A percentile compares a stretch with the other conserved stretches of the same genome.
Conservation (phyloP, 2,797 vertebrate genomes). For the Rhadinocentrus ornatus region DNA sequence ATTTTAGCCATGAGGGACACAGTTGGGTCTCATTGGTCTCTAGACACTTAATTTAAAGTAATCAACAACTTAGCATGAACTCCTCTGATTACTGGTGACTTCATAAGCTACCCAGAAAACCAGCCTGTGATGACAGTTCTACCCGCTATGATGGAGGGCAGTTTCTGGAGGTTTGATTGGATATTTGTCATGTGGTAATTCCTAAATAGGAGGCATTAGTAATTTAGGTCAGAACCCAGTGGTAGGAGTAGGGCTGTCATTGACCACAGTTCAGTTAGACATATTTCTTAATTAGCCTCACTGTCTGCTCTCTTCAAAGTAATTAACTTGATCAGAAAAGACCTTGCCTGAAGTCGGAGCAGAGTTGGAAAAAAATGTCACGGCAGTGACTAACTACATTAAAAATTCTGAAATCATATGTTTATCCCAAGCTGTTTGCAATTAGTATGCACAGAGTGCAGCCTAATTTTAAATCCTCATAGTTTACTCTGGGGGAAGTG, state of each 20-base stretch:
- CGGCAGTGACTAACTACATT: conserved; percentile 63
- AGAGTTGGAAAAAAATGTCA: conserved; percentile 49
- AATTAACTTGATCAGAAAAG: conserved; percentile 81
- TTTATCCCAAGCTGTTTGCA: conserved; percentile 69
- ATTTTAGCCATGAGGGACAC: conserved; percentile 32
- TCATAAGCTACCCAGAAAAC: conserved; percentile 56
- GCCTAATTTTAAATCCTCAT: conserved; percentile 69
- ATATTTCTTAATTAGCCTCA: conserved; percentile 83
- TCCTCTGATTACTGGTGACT: conserved; percentile 70
- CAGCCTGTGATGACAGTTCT: conserved; percentile 38
- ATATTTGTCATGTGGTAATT: conserved; percentile 76
- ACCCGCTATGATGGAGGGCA: conserved; percentile 57
- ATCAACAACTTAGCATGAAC: conserved; percentile 74
- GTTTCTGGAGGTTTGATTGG: conserved; percentile 67
- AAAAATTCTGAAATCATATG: conserved; percentile 71
- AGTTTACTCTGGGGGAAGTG: conserved; percentile 68
- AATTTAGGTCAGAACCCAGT: conserved; percentile 77
- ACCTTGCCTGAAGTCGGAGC: conserved; percentile 75
- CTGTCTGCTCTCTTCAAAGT: conserved; percentile 79
- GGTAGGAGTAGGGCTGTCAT: conserved; percentile 71
- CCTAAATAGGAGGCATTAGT: conserved; percentile 77
- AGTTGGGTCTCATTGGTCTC: conserved; percentile 47
- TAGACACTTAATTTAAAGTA: conserved; percentile 67
- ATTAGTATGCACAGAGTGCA: conserved; percentile 73
- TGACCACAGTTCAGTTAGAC: conserved; percentile 76